phyloP scores from a whole-genome alignment of 2,888 invertebrate genomes.

The Catotricha subobsoleta region DNA sequence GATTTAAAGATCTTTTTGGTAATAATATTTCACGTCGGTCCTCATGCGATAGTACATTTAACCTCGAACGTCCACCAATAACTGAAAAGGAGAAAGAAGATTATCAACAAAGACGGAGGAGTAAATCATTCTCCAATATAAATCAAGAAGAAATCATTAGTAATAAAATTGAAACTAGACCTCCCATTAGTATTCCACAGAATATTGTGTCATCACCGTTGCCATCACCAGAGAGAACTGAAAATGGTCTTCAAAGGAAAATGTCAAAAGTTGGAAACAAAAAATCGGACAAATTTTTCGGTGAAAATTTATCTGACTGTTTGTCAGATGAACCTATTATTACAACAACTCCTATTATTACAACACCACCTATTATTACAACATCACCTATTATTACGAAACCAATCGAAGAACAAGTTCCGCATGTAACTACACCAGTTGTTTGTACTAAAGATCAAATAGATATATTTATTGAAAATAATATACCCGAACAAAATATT shows the following conservation, averaged over 20 bases:
- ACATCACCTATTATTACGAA: not conserved
- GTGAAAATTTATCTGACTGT: slow-evolving; percentile 13
- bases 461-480: no score
- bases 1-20: slow-evolving; percentile 13
- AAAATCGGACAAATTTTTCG: slow-evolving; percentile 16
- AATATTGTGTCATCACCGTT: not conserved
- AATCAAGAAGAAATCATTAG: slow-evolving; percentile 3
- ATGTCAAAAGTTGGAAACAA: slow-evolving; percentile 13
- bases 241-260: slow-evolving; percentile 7
- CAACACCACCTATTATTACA: not conserved
- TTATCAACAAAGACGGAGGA: not conserved
- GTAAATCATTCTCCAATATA: slow-evolving; percentile 2
- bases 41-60: slow-evolving; percentile 6
- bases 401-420: not conserved
- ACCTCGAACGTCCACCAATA: not conserved
- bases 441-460: no score
- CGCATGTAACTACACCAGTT: no score
- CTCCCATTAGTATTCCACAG: not conserved
- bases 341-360: no score
- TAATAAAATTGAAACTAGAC: not conserved
- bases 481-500: no score
- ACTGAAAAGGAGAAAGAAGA: not conserved
- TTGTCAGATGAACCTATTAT: slow-evolving; percentile 11
- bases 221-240: not conserved
- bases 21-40: not conserved